phyloP scores from a whole-genome alignment of 2,888 invertebrate genomes.

The Leptopilina drosophilae region DNA sequence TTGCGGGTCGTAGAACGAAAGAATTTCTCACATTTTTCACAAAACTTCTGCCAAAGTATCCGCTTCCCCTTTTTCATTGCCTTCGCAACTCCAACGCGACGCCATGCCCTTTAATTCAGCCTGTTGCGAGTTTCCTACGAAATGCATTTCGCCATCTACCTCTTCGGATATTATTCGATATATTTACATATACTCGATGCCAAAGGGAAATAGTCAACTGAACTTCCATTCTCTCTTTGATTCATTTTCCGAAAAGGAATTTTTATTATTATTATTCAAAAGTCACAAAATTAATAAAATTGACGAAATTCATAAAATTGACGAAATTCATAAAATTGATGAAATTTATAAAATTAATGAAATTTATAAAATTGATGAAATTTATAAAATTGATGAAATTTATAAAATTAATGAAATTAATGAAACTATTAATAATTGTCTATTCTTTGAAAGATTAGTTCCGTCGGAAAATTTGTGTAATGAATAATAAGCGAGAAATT shows the following conservation, averaged over 20 bases:
- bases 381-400: too few species aligned
- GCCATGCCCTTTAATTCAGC: slow-evolving; percentile 55
- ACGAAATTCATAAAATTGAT: too few species aligned
- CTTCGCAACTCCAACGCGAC: slow-evolving; percentile 46
- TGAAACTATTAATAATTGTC: too few species aligned
- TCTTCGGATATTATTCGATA: neutral
- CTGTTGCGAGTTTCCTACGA: slow-evolving; percentile 50
- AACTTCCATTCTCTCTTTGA: neutral
- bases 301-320: too few species aligned
- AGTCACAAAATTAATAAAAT: too few species aligned
- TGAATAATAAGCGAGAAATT: neutral
- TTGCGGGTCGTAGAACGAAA: slow-evolving; percentile 59
- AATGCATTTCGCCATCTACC: slow-evolving; percentile 25
- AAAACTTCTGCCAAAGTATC: slow-evolving; percentile 60
- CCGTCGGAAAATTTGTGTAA: neutral
- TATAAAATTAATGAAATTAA: too few species aligned
- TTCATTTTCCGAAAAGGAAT: too few species aligned
- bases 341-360: too few species aligned
- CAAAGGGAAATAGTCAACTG: neutral
- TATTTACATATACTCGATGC: neutral
- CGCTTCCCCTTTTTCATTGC: slow-evolving; percentile 52
- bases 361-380: too few species aligned
- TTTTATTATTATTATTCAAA: too few species aligned
- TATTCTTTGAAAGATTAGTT: neutral
- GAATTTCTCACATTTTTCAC: slow-evolving; percentile 66